These are phyloP conservation scores for Callionymus lyra DNA, from an alignment of 2,113 vertebrate genomes.

Conservation along the genomic window DNA sequence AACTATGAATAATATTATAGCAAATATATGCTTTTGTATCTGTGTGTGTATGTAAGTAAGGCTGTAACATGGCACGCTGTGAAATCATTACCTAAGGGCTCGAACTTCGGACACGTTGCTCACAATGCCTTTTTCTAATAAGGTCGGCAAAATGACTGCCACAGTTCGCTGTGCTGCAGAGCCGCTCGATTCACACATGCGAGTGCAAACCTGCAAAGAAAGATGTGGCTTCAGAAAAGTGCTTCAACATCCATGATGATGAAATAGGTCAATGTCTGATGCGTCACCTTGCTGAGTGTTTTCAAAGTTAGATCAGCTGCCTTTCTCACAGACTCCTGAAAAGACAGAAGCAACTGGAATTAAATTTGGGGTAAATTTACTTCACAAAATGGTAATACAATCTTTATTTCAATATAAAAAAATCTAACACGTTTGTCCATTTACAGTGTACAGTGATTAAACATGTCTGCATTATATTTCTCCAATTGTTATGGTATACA, in stretches of 20 bases:
- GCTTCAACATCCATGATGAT: not conserved
- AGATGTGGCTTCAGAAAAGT: not conserved
- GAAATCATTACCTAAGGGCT: conserved; percentile 76
- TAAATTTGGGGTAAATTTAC: not conserved
- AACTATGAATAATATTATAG: too few relatives aligned
- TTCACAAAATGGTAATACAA: too few relatives aligned
- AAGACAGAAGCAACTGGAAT: not conserved
- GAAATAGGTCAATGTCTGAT: not conserved
- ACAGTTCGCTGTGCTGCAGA: conserved; percentile 81
- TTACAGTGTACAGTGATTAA: too few relatives aligned
- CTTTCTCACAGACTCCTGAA: conserved; percentile 93
- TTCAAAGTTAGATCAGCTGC: conserved; percentile 90
- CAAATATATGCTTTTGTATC: too few relatives aligned
- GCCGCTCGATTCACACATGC: conserved; percentile 89
- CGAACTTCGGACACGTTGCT: conserved; percentile 91
- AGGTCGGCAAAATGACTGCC: conserved; percentile 83
- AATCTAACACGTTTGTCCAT: too few relatives aligned
- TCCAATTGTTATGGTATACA: too few relatives aligned
- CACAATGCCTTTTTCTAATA: conserved; percentile 91
- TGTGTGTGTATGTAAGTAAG: too few relatives aligned
- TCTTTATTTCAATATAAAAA: too few relatives aligned
- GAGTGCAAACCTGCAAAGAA: conserved; percentile 80
- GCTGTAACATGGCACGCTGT: too few relatives aligned
- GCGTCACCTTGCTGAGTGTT: conserved; percentile 90
- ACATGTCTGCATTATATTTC: too few relatives aligned